These are phyloP conservation scores for Catharus fuscescens DNA, from an alignment of 2,113 vertebrate genomes.

Conservation along the genomic window DNA sequence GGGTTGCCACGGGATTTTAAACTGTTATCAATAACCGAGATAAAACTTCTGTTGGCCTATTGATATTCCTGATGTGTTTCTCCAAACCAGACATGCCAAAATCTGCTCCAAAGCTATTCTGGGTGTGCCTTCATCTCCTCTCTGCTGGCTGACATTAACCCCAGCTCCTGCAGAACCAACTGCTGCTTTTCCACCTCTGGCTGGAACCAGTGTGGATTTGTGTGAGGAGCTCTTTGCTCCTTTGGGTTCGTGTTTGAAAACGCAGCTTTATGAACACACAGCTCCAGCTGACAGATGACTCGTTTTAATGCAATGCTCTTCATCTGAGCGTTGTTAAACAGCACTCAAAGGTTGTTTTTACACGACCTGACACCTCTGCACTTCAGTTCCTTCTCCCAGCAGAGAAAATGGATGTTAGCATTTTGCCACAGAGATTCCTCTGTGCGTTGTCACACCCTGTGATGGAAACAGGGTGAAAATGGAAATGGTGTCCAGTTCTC, in stretches of 20 bases:
- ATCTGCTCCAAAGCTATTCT: neutral
- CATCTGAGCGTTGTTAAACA: neutral
- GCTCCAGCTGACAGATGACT: neutral
- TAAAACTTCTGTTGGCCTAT: neutral
- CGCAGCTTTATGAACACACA: neutral
- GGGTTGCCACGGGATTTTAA: neutral
- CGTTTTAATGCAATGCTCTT: neutral
- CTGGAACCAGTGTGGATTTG: neutral
- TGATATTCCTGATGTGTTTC: neutral
- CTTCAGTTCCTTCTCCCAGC: neutral
- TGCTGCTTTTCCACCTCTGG: neutral
- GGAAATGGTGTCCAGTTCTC: neutral
- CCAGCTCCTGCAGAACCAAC: neutral
- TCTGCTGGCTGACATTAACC: neutral
- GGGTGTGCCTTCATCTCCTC: neutral
- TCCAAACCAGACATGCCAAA: neutral
- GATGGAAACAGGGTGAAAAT: neutral
- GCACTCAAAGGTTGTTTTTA: conserved; percentile 11
- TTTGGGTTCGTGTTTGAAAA: neutral
- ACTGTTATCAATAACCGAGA: neutral
- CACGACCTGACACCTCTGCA: neutral
- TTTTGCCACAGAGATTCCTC: neutral
- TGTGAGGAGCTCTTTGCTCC: too few species aligned
- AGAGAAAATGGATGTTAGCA: neutral
- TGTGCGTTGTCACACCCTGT: neutral